A percentile compares a stretch with the other conserved stretches of the same genome.
Evolutionary conservation across 2,113 vertebrate species (phyloP).

Genomic region (Panurus biarmicus): DNA sequence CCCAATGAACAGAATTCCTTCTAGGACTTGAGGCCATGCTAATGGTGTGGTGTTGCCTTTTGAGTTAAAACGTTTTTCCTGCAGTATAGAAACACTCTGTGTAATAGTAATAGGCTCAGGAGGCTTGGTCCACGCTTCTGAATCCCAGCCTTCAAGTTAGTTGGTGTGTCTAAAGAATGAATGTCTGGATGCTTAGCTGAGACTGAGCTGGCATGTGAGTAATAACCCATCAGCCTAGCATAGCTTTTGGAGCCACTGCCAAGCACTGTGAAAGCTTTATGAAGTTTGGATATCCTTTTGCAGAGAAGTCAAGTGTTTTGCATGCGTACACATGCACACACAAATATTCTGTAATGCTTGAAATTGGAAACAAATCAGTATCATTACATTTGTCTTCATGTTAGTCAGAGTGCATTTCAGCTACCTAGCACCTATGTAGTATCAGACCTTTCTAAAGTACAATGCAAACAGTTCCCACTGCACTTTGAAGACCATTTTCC

Average conservation of each 20-base stretch:
- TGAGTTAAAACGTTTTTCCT: neutral
- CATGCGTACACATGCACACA: rapidly evolving
- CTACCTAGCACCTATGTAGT: neutral
- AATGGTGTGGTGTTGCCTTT: neutral
- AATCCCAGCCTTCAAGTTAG: neutral
- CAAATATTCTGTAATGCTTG: neutral
- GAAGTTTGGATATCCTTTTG: neutral
- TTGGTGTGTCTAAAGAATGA: neutral
- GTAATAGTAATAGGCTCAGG: neutral
- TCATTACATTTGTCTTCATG: neutral
- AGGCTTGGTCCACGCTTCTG: neutral
- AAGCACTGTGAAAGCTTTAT: neutral
- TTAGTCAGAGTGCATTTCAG: neutral
- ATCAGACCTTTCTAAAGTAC: neutral
- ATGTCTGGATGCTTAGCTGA: neutral
- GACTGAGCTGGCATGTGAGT: neutral
- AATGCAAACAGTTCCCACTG: neutral
- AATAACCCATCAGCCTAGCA: rapidly evolving
- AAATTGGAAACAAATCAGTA: neutral
- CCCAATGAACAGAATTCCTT: neutral
- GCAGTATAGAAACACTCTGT: neutral
- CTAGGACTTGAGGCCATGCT: neutral
- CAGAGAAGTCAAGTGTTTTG: neutral
- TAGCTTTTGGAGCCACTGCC: neutral
- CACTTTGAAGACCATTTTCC: neutral